Evolutionary conservation across 2,888 invertebrate genomes (phyloP).

Genomic region (Heteromyza rotundicornis): DNA sequence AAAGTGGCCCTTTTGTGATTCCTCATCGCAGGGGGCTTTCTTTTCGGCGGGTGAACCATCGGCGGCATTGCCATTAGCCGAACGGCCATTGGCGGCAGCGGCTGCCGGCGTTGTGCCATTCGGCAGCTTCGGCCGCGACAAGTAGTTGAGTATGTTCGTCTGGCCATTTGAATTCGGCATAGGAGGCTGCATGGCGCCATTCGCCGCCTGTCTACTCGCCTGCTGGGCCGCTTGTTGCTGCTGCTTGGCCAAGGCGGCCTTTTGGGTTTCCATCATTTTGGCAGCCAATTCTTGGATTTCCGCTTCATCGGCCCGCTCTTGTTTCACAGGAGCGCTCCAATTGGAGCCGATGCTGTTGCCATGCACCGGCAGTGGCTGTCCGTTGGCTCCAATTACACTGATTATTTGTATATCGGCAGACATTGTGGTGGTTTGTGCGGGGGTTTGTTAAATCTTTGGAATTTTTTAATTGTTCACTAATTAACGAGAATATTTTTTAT

Average conservation of each 20-base stretch:
- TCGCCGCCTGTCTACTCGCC: constrained; percentile 45
- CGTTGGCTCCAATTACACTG: constrained; percentile 57
- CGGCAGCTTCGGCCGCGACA: constrained; percentile 63
- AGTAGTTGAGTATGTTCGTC: constrained; percentile 70
- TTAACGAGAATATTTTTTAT: not conserved
- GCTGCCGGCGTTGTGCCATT: constrained; percentile 39
- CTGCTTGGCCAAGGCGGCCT: constrained; percentile 67
- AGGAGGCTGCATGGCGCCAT: constrained; percentile 39
- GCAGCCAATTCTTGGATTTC: constrained; percentile 87
- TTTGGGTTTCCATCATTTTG: constrained; percentile 85
- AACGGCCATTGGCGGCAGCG: constrained; percentile 34
- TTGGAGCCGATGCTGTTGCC: constrained; percentile 55
- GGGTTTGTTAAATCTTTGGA: not conserved
- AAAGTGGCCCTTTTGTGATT: constrained; percentile 81
- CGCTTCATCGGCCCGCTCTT: constrained; percentile 73
- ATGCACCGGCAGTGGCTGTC: constrained; percentile 54
- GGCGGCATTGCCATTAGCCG: constrained; percentile 1
- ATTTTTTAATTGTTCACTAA: not conserved
- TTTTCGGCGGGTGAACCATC: constrained; percentile 56
- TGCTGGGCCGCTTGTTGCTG: constrained; percentile 57
- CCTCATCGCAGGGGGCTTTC: constrained; percentile 68
- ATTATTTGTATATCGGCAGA: constrained; percentile 49
- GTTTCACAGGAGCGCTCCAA: constrained; percentile 52
- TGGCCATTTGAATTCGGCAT: constrained; percentile 59
- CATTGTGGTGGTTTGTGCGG: not conserved